Evolutionary conservation across 1,140 invertebrate species (phyloP), one percentile per base, ranked within the genome.

Genomic region (Limonius californicus): DNA sequence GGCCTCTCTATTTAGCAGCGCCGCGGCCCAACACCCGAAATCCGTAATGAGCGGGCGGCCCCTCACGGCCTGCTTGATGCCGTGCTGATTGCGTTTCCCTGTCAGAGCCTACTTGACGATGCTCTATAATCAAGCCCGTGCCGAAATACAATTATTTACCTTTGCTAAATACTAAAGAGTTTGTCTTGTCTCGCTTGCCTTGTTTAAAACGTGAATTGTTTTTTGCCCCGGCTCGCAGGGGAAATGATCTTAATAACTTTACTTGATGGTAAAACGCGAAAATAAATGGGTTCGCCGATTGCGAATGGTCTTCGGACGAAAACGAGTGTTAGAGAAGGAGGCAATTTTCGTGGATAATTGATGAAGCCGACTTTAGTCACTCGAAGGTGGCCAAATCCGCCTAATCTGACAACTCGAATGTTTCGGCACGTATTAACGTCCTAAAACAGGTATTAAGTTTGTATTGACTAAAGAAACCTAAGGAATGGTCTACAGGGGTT

Each of bases 101-200:
- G 45, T 50, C 45, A 50, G 45, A 50, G 45, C 45, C 45, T 50
- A 50, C 45, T 50, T 50, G 45, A 50, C 20, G 45, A 21, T 50
- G 20, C 14, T 50, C 45, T 50, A 50, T 50, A 50, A 50, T 50
- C 20, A 50, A 50, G 45, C 45, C 20, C 20, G 16, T 50, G 45
- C 45, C 45, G 45, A 50, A 50, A 50, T 50, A 50, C 45, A 50
- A 50, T 50, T 50, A 50, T 50, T 50, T 50, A 50, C 45, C 45
- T 50, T 50, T 50, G 12, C 45, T 50, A 50, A 50, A 50, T 50
- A 12, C 45, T 50, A 50, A 50, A 50, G 45, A 50, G 45, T 50
- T 50, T 50, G 45, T 21, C 20, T 50, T 50, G 14, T 50, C 14
- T 50, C 15, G 14, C 7, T 50, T 9, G 45, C 45, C 45, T 50